Evolutionary conservation across 64 coral and sea anemone species (phyloP).

Genomic region (Montipora cactus): DNA sequence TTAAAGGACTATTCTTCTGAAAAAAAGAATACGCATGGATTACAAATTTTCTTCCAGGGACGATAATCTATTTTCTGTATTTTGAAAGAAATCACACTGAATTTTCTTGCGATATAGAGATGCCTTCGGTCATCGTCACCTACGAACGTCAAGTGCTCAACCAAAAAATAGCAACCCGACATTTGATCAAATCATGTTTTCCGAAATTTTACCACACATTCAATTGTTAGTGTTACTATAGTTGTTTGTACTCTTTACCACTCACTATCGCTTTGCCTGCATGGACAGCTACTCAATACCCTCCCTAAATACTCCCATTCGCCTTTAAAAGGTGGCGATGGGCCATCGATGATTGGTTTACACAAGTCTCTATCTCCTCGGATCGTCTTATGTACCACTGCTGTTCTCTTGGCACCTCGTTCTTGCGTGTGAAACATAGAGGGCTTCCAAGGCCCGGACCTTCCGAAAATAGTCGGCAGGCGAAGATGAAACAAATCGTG

Average conservation of each 20-base stretch:
- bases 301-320: slow-evolving; percentile 71
- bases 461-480: slow-evolving; percentile 20
- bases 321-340: slow-evolving; percentile 32
- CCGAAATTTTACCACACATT: neutral
- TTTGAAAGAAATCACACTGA: no score
- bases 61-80: no score
- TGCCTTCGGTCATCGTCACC: no score
- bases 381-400: slow-evolving; percentile 33
- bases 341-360: slow-evolving; percentile 36
- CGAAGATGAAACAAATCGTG: slow-evolving; percentile 36
- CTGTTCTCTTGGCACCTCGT: slow-evolving; percentile 21
- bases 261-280: slow-evolving; percentile 37
- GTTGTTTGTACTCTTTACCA: slow-evolving; percentile 11
- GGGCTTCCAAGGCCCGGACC: slow-evolving; percentile 36
- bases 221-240: neutral
- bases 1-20: no score
- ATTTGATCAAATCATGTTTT: no score
- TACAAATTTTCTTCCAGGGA: no score
- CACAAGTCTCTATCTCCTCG: slow-evolving; percentile 46
- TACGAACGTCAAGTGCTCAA: no score
- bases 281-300: slow-evolving; percentile 74
- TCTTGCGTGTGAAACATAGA: slow-evolving; percentile 2
- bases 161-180: no score
- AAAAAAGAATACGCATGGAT: no score
- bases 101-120: no score